Conservation (phyloP, 2,797 vertebrate genomes). For the Heteromormyrus szaboi region DNA sequence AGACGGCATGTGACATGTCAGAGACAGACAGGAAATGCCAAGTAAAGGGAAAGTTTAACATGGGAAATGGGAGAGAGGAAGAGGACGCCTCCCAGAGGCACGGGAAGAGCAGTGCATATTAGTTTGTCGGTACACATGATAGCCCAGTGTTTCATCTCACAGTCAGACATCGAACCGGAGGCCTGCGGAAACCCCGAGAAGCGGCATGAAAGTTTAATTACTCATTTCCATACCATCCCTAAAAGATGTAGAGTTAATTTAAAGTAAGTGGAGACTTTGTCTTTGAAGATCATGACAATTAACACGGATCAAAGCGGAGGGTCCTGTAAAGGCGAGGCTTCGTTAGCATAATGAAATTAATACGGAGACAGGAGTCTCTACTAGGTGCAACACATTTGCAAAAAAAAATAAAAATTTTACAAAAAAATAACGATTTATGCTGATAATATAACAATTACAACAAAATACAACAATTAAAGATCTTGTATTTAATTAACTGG, state of each 20-base stretch:
- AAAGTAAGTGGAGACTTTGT: constrained; percentile 99
- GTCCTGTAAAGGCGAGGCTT: constrained; percentile 92
- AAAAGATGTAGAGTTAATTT: constrained; percentile 99
- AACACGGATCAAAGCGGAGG: constrained; percentile 95
- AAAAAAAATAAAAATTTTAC: constrained; percentile 88
- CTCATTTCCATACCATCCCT: constrained; percentile 99
- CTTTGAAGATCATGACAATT: constrained; percentile 99
- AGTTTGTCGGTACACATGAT: constrained; percentile 83
- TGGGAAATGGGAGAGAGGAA: constrained; percentile 74
- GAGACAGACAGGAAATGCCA: constrained; percentile 66
- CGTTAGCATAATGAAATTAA: constrained; percentile 99
- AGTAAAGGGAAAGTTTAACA: constrained; percentile 68
- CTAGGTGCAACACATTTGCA: constrained; percentile 82
- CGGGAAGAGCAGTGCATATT: constrained; percentile 55
- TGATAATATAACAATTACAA: constrained; percentile 96
- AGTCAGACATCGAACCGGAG: not conserved
- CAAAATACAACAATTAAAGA: constrained; percentile 87
- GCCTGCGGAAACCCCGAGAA: not conserved
- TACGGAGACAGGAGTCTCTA: constrained; percentile 99
- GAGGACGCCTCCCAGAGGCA: not conserved
- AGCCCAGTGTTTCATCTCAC: constrained; percentile 68
- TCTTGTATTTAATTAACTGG: constrained; percentile 96
- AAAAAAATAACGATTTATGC: constrained; percentile 91
- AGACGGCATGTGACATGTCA: constrained; percentile 54
- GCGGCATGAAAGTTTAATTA: constrained; percentile 98